phyloP scores from a whole-genome alignment of 2,113 vertebrate genomes.

The Theropithecus gelada region DNA sequence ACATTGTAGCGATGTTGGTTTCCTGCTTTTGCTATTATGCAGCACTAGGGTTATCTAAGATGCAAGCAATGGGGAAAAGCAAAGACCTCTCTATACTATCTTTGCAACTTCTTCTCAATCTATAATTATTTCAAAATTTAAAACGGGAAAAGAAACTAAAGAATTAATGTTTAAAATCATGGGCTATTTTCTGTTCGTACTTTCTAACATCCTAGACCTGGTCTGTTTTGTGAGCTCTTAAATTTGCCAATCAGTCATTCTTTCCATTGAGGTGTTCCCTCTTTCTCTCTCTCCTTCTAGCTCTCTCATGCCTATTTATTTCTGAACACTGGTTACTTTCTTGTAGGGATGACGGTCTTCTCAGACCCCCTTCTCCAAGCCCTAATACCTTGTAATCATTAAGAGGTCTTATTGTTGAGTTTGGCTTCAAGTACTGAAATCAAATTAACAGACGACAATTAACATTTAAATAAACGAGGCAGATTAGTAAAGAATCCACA shows the following conservation, averaged over 20 bases:
- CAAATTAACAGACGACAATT: constrained; percentile 82
- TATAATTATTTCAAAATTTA: background rate
- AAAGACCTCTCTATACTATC: background rate
- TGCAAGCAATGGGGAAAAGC: background rate
- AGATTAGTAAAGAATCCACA: constrained; percentile 71
- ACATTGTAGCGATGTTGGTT: rapidly evolving
- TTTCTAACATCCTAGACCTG: constrained; percentile 66
- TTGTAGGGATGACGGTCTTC: constrained; percentile 24
- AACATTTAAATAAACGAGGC: constrained; percentile 81
- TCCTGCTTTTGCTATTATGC: background rate
- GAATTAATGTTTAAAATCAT: constrained; percentile 26
- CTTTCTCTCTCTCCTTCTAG: background rate
- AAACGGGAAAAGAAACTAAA: background rate
- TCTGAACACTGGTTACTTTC: constrained; percentile 65
- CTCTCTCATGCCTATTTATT: background rate
- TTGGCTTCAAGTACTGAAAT: constrained; percentile 74
- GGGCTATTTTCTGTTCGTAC: constrained; percentile 68
- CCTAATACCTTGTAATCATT: constrained; percentile 71
- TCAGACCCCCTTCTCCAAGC: constrained; percentile 59
- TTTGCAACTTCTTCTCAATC: background rate
- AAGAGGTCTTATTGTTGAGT: constrained; percentile 72
- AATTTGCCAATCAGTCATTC: background rate
- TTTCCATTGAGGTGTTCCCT: constrained; percentile 8
- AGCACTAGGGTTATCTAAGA: rapidly evolving
- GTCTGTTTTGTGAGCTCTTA: constrained; percentile 64